Base-by-base conservation (phyloP, 2,888 invertebrate species). In the Temnothorax unifasciatus region DNA sequence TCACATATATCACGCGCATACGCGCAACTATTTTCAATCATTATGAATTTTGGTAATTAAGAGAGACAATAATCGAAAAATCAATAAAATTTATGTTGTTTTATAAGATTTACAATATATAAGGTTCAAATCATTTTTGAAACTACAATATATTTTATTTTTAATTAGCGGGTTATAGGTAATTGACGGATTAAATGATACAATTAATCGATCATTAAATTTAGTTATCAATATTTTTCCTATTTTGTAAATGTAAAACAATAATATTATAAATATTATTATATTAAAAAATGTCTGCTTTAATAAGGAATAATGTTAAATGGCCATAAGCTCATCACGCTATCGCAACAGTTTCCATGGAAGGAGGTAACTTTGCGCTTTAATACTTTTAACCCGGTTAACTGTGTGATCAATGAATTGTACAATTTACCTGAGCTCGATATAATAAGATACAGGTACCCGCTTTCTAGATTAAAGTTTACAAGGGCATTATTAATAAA, bases 401-500 rank as follows among this genome's bases (percentile, higher is more conserved):
- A 64, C 41, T 18, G 9, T 47, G 57, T 79, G 79, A 79, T 79
- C 73, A 79, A 79, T 73, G 79, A 79, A 71, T 79, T 79, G 57
- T 73, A 59, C 21, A 69, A 44, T 79, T 71, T 57, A 47, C 25
- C 47, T 13, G 15, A 57, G 29, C 44, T 25, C 8, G 47, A 34
- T 38, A 47, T 38, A 54, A 29, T 29, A 59, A 71, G 73, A 59
- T n/a, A 52, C 41, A 41, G n/a, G 25, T n/a, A 71, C 59, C 34
- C 15, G 38, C 34, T 71, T 59, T 57, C 44, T 59, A 59, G 34
- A 47, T 59, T 73, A 59, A 47, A 79, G 73, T 73, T 71, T 57
- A 71, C 59, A 73, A 73, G 73, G 47, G 57, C 18, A 59, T 76
- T 82, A 82, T 82, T 74, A 41, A 75, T 75, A 77, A 75, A 77